These are phyloP conservation scores for Poecilus cupreus DNA, from an alignment of 2,888 invertebrate genomes.

Conservation along the genomic window DNA sequence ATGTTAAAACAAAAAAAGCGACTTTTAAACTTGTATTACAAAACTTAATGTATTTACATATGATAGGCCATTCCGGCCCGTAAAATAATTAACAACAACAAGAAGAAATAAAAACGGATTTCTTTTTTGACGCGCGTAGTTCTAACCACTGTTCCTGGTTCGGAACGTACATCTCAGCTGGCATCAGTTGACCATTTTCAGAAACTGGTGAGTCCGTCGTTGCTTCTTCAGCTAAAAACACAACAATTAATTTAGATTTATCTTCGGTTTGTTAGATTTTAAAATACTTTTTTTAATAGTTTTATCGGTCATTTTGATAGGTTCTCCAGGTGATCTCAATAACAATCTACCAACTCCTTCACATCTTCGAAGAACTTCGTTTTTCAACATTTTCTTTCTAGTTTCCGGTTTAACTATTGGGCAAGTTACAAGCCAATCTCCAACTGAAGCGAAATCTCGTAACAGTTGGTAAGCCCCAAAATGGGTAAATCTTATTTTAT, in stretches of 20 bases:
- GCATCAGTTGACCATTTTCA: constrained; percentile 79
- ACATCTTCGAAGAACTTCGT: constrained; percentile 83
- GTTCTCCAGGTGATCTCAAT: constrained; percentile 87
- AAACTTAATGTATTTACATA: too few species aligned
- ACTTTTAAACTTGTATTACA: too few species aligned
- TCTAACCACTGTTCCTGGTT: constrained; percentile 93
- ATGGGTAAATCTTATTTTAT: constrained; percentile 87
- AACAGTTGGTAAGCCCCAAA: constrained; percentile 87
- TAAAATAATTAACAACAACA: constrained; percentile 52
- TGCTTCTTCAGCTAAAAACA: constrained; percentile 65
- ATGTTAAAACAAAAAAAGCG: too few species aligned
- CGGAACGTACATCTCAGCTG: constrained; percentile 94
- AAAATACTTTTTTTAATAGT: constrained; percentile 54
- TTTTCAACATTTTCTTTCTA: constrained; percentile 76
- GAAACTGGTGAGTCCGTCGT: constrained; percentile 72
- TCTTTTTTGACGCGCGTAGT: constrained; percentile 78
- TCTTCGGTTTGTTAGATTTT: not conserved
- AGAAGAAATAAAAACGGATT: constrained; percentile 56
- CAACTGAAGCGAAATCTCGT: constrained; percentile 87
- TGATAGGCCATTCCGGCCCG: too few species aligned
- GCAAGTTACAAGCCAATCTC: constrained; percentile 83
- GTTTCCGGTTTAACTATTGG: constrained; percentile 75
- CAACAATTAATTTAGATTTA: not conserved
- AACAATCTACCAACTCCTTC: constrained; percentile 90
- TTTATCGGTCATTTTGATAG: constrained; percentile 82